Evolutionary conservation across 2,797 vertebrate species (phyloP).

Genomic region (Champsocephalus gunnari): DNA sequence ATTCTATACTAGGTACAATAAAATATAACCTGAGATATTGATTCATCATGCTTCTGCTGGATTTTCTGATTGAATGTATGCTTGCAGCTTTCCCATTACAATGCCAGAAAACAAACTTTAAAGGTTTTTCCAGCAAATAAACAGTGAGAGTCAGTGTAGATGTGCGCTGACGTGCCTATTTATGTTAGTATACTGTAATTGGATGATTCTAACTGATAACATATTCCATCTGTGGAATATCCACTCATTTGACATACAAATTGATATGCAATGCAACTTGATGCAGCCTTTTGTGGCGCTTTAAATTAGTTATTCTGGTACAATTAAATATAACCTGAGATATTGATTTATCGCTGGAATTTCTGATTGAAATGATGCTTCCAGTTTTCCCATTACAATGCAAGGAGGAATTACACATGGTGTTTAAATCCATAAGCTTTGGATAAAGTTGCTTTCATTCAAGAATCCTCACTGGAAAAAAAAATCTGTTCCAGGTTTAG

Average conservation of each 20-base stretch:
- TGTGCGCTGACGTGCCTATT: neutral
- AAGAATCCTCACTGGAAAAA: neutral
- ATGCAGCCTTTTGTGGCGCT: neutral
- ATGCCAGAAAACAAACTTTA: constrained; percentile 31
- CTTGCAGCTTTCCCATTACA: neutral
- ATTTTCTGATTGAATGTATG: neutral
- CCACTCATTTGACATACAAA: neutral
- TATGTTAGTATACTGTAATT: neutral
- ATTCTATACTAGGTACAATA: neutral
- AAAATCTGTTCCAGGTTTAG: constrained; percentile 28
- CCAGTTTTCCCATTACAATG: neutral
- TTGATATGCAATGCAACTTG: neutral
- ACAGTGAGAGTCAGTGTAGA: neutral
- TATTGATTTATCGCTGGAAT: neutral
- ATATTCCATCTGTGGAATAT: constrained; percentile 3
- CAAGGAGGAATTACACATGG: neutral
- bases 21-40: neutral
- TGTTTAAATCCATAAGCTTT: constrained; percentile 7
- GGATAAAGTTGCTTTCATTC: constrained; percentile 16
- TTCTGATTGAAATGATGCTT: neutral
- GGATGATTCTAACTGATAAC: neutral
- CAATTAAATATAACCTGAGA: neutral
- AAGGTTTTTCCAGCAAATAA: neutral
- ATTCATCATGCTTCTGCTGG: neutral
- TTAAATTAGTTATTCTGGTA: neutral